Evolutionary conservation across 92 coral and sea anemone genomes (phyloP).

Genomic region (Hydrozoanthus gracilis): DNA sequence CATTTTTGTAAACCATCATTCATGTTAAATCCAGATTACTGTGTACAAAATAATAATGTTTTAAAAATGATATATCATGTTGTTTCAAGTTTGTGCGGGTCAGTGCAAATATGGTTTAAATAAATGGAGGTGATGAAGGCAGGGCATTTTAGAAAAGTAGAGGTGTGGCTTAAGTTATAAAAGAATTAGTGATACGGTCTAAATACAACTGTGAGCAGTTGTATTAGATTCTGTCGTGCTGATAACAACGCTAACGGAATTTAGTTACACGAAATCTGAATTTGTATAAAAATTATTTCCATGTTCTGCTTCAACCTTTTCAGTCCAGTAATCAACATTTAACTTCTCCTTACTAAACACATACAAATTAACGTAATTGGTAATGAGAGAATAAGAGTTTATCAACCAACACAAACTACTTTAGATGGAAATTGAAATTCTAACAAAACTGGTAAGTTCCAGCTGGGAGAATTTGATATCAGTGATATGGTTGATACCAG

Average conservation of each 20-base stretch:
- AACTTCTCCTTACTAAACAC: too few relatives aligned
- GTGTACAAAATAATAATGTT: background rate
- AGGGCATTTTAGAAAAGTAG: background rate
- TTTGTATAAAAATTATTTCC: background rate
- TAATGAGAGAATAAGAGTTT: too few relatives aligned
- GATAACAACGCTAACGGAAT: background rate
- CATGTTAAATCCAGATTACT: background rate
- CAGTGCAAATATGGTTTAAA: background rate
- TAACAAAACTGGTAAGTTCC: too few relatives aligned
- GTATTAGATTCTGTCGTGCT: background rate
- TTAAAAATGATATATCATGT: background rate
- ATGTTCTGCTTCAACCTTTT: too few relatives aligned
- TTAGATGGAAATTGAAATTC: too few relatives aligned
- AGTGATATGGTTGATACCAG: too few relatives aligned
- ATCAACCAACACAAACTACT: too few relatives aligned
- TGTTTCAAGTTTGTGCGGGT: background rate
- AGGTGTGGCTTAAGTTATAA: background rate
- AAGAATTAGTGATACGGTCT: background rate
- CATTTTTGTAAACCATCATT: background rate
- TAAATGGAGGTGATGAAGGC: slow-evolving; percentile 5
- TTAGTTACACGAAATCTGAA: background rate
- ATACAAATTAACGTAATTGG: too few relatives aligned
- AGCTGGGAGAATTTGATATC: too few relatives aligned
- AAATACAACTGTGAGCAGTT: background rate
- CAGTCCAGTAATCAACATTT: too few relatives aligned